Evolutionary conservation across 2,797 vertebrate species (phyloP).

Genomic region (Manis pentadactyla): DNA sequence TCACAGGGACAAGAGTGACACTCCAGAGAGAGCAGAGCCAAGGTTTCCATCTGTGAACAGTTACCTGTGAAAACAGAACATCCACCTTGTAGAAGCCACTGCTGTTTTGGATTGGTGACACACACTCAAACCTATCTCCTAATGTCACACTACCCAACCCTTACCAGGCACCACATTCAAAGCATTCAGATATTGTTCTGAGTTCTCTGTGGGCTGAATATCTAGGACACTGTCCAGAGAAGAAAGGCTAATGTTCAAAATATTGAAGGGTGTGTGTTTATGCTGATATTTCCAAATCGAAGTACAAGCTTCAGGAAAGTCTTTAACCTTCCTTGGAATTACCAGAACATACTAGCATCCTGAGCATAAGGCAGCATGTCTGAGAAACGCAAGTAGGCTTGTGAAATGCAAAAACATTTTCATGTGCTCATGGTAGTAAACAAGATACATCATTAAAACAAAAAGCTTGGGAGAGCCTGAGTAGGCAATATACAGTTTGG

Average conservation of each 20-base stretch:
- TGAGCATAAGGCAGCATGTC: background rate
- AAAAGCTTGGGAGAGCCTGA: background rate
- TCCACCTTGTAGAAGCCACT: background rate
- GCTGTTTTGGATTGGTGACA: background rate
- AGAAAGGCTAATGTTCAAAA: background rate
- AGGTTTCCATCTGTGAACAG: background rate
- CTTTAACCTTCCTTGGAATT: background rate
- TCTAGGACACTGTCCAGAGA: background rate
- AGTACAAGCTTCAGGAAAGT: background rate
- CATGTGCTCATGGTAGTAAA: background rate
- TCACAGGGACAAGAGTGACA: background rate
- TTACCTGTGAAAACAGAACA: background rate
- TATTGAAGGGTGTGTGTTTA: background rate
- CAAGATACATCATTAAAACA: background rate
- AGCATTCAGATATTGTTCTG: background rate
- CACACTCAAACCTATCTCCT: background rate
- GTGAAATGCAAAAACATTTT: background rate
- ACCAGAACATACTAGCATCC: background rate
- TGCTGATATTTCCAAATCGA: background rate
- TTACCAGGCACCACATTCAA: background rate
- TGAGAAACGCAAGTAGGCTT: background rate
- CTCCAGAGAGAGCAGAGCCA: background rate
- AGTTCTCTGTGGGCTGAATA: background rate
- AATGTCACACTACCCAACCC: background rate
- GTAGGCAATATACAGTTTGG: fast-evolving